Evolutionary conservation across 1,140 invertebrate species (phyloP).

Genomic region (Temnothorax nylanderi): DNA sequence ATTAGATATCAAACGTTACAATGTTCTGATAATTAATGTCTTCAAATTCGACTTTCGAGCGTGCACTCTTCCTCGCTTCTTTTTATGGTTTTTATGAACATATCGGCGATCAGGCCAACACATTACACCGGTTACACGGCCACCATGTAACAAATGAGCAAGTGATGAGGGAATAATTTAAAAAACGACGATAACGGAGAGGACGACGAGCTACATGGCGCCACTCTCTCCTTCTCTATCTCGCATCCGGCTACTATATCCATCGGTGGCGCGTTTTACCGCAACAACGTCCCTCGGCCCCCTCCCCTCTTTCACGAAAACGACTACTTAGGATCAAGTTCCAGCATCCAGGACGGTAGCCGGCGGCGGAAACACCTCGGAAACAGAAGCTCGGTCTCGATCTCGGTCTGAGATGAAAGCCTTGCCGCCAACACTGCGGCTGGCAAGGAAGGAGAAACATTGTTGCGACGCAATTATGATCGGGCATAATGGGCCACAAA

Average conservation of each 20-base stretch:
- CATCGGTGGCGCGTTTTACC: constrained; percentile 55
- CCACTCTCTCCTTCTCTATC: constrained; percentile 46
- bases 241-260: background rate
- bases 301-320: constrained; percentile 72
- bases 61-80: background rate
- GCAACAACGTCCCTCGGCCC: constrained; percentile 45
- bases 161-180: constrained; percentile 77
- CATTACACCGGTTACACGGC: background rate
- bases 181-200: constrained; percentile 61
- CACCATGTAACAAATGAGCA: constrained; percentile 65
- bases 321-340: constrained; percentile 81
- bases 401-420: constrained; percentile 78
- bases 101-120: constrained; percentile 11
- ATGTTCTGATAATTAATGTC: background rate
- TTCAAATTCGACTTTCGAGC: background rate
- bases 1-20: background rate
- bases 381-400: constrained; percentile 82
- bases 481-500: constrained; percentile 80
- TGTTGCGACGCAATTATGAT: constrained; percentile 81
- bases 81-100: constrained; percentile 4
- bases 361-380: constrained; percentile 82
- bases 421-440: constrained; percentile 74
- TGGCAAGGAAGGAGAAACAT: constrained; percentile 75
- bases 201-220: constrained; percentile 45
- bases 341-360: constrained; percentile 82